These are phyloP conservation scores for Crossaster papposus DNA, from an alignment of 53 echinoderm and acorn worm genomes.

Conservation along the genomic window DNA sequence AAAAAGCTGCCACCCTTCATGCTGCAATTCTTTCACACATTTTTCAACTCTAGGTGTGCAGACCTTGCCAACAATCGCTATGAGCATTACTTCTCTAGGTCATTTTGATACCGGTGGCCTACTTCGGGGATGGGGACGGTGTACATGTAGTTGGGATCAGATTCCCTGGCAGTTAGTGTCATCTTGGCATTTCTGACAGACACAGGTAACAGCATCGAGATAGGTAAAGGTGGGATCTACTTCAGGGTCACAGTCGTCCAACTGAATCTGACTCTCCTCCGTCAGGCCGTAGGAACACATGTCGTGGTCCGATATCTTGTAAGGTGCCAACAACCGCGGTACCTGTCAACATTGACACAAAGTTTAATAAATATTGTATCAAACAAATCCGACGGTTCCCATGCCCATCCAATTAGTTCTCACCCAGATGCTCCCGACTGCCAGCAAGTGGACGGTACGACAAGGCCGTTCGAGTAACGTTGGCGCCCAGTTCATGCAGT, in stretches of 20 bases:
- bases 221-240: constrained; percentile 85
- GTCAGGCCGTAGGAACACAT: constrained; percentile 81
- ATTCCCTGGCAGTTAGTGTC: constrained; percentile 75
- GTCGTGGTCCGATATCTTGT: constrained; percentile 75
- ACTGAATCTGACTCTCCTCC: constrained; percentile 52
- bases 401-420: too few species aligned
- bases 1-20: too few species aligned
- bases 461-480: too few species aligned
- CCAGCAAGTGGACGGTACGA: too few species aligned
- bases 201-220: constrained; percentile 73
- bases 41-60: too few species aligned
- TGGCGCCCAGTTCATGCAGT: too few species aligned
- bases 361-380: neutral
- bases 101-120: too few species aligned
- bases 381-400: neutral
- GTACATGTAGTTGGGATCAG: neutral
- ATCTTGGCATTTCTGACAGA: constrained; percentile 69
- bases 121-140: neutral
- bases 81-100: too few species aligned
- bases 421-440: too few species aligned
- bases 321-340: constrained; percentile 80
- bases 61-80: too few species aligned
- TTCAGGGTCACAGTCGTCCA: constrained; percentile 81
- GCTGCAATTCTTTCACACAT: too few species aligned
- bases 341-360: constrained; percentile 52